A percentile compares a stretch with the other conserved stretches of the same genome.
These are phyloP conservation scores for Drymodes brunneopygia DNA, from an alignment of 2,113 vertebrate genomes.

Conservation along the genomic window DNA sequence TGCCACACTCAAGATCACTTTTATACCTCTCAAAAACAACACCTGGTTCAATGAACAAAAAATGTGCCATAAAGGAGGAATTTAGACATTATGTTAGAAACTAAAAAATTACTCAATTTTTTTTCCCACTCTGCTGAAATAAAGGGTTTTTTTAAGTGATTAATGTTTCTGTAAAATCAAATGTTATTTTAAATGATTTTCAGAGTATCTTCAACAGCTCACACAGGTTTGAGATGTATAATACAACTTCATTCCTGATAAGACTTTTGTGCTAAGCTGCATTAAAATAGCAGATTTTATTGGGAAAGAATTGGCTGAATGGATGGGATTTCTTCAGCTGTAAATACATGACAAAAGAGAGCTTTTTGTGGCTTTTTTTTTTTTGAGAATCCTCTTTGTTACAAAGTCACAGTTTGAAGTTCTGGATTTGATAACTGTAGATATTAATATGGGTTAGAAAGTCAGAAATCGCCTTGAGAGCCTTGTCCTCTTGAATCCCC, in stretches of 20 bases:
- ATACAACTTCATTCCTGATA: not conserved
- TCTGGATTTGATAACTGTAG: constrained; percentile 59
- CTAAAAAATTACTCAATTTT: not conserved
- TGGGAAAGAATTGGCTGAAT: not conserved
- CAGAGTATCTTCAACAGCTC: not conserved
- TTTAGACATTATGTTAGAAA: not conserved
- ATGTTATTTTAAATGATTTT: not conserved
- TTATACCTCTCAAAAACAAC: not conserved
- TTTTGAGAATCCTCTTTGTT: constrained; percentile 15
- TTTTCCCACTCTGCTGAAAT: not conserved
- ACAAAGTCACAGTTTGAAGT: constrained; percentile 55
- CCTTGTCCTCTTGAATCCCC: constrained; percentile 52
- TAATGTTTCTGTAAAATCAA: not conserved
- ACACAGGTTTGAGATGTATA: not conserved
- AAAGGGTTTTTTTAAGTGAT: not conserved
- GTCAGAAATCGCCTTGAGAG: constrained; percentile 52
- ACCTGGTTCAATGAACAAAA: not conserved
- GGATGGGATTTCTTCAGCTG: not conserved
- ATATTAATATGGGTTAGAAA: constrained; percentile 63
- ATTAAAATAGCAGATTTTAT: not conserved
- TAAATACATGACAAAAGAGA: not conserved
- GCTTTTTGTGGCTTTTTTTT: not conserved
- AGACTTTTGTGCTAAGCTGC: not conserved
- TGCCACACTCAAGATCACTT: not conserved
- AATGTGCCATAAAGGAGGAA: not conserved